phyloP scores from a whole-genome alignment of 2,797 vertebrate genomes.

The Cossypha dichroa region DNA sequence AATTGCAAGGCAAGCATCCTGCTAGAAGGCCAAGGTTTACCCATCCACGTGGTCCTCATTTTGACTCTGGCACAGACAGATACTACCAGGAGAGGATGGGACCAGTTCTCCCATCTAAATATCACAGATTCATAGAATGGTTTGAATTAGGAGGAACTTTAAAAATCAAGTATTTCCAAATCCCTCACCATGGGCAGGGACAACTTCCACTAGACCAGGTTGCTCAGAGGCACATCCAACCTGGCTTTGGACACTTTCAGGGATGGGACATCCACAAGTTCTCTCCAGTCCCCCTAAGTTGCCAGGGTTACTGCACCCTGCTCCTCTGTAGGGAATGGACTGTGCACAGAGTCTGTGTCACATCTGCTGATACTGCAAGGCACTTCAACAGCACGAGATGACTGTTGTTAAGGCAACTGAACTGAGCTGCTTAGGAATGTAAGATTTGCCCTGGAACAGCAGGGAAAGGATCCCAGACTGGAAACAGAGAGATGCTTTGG shows the following conservation, averaged over 20 bases:
- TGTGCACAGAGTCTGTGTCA: rapidly evolving
- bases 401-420: neutral
- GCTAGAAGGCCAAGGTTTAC: neutral
- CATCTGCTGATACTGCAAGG: neutral
- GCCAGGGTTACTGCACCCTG: rapidly evolving
- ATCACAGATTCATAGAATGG: neutral
- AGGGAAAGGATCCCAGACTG: neutral
- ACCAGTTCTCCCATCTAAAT: neutral
- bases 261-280: neutral
- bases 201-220: neutral
- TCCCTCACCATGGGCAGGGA: neutral
- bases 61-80: neutral
- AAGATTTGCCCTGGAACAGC: neutral
- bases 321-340: neutral
- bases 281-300: neutral
- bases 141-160: neutral
- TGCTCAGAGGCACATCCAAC: neutral
- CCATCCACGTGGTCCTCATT: rapidly evolving
- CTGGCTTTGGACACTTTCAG: neutral
- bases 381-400: neutral
- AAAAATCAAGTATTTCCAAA: neutral
- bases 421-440: neutral
- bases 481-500: neutral
- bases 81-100: neutral
- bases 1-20: neutral